Conservation (phyloP, 2,888 invertebrate species). For the Perizoma affinitatum region DNA sequence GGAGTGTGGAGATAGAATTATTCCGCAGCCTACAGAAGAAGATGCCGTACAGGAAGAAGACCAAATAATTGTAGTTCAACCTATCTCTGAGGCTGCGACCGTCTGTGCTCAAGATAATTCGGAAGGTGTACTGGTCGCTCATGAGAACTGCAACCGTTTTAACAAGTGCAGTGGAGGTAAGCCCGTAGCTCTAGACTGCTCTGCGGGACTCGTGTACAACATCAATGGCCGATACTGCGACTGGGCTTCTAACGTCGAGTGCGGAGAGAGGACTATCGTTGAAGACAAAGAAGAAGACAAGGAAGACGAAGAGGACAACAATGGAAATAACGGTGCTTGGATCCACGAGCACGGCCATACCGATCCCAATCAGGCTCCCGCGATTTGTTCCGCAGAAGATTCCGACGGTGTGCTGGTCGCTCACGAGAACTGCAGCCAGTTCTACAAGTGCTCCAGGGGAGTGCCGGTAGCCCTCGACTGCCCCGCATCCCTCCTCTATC, state of each 20-base stretch:
- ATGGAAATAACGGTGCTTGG: slow-evolving; percentile 10
- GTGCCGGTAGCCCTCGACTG: slow-evolving; percentile 42
- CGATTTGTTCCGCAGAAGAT: slow-evolving; percentile 28
- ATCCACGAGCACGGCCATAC: slow-evolving; percentile 13
- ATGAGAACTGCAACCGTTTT: slow-evolving; percentile 38
- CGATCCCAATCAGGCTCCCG: slow-evolving; percentile 33
- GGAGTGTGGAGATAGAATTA: slow-evolving; percentile 28
- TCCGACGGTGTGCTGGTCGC: slow-evolving; percentile 40
- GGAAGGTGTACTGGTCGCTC: slow-evolving; percentile 33
- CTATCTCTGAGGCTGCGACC: slow-evolving; percentile 13
- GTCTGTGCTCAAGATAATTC: slow-evolving; percentile 22
- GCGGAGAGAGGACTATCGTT: slow-evolving; percentile 27
- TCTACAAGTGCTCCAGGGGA: slow-evolving; percentile 46
- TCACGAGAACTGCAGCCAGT: slow-evolving; percentile 49
- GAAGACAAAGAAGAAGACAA: slow-evolving; percentile 4
- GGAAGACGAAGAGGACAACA: neutral
- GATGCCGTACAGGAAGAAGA: neutral
- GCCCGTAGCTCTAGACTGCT: slow-evolving; percentile 29
- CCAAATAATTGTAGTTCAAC: neutral
- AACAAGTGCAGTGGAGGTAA: slow-evolving; percentile 31
- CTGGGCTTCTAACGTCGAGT: slow-evolving; percentile 32
- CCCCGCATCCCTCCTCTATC: slow-evolving; percentile 43
- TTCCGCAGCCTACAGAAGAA: slow-evolving; percentile 1
- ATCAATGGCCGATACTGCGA: slow-evolving; percentile 27
- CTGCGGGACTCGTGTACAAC: slow-evolving; percentile 31